Base-by-base conservation (phyloP, 2,797 vertebrate genomes). In the Tadarida brasiliensis region DNA sequence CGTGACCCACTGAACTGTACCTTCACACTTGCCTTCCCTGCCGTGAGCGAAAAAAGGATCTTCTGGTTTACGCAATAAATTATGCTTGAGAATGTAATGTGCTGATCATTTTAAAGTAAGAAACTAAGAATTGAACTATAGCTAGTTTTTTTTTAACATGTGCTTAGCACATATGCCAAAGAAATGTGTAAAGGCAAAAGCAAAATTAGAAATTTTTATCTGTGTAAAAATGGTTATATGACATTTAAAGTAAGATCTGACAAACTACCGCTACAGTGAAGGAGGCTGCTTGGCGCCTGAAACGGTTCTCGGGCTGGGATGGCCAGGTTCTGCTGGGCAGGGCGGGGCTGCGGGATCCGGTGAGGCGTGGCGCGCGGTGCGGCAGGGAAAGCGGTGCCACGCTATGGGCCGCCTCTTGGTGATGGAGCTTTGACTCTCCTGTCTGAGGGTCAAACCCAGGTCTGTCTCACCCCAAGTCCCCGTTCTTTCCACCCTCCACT, bases 201-300 rank as follows among this genome's bases (percentile, higher is more conserved):
- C 83, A 86, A 97, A 96, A 95, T 96, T 97, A 95, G 92, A 97
- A 96, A 98, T 91, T 95, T 96, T 59, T 95, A 96, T 96, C 61
- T 59, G 9, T 89, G 88, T 95, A 96, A 92, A 97, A 97, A 94
- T 84, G 95, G 91, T 80, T 95, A 80, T 56, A 74, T 95, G 96
- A 90, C 95, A 97, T 94, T 95, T 97, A 95, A 96, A 96, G 84
- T 74, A 94, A 90, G 94, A 95, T 82, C 71, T 94, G 91, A 95
- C 88, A 90, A 88, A 81, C 54, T 87, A 76, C 10, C 19, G 87
- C 74, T 74, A 67, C 63, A 90, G 81, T 93, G 47, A 56, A 67
- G 57, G 26, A 82, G 54, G 85, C 51, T 88, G 80, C 33, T 49
- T 87, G 86, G 56, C 35, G 94, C 56, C 71, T 47, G 51, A 30